Percentiles rank a stretch among this genome's conserved stretches.
Conservation (phyloP, 2,113 vertebrate species). For the Rattus rattus region DNA sequence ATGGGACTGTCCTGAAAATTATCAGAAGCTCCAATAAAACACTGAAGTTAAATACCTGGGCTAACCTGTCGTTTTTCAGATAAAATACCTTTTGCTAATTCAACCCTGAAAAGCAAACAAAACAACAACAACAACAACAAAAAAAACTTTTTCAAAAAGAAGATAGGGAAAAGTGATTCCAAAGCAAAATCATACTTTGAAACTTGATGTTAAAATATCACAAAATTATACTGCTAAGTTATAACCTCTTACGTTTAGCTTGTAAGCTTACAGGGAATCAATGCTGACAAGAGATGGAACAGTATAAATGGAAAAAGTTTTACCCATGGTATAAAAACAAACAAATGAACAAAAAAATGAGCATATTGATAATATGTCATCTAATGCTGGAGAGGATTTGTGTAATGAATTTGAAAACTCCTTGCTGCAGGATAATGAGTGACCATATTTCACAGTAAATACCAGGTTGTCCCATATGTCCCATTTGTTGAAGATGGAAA, state of each 20-base stretch:
- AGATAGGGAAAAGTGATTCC: background rate
- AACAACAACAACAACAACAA: background rate
- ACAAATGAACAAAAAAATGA: background rate
- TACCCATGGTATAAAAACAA: background rate
- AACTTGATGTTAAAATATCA: background rate
- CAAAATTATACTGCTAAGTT: background rate
- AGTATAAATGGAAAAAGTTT: background rate
- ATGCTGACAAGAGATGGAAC: background rate
- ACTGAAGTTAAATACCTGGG: background rate
- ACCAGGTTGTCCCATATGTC: background rate
- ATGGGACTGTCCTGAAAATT: background rate
- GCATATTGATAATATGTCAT: conserved; percentile 15
- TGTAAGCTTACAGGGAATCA: background rate
- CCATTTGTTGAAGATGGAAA: background rate
- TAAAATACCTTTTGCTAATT: background rate
- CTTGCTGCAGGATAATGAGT: background rate
- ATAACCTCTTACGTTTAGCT: background rate
- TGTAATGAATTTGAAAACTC: conserved; percentile 46
- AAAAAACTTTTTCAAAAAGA: background rate
- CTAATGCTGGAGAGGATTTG: background rate
- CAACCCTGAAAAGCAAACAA: background rate
- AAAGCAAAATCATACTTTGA: background rate
- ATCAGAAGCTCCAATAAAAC: background rate
- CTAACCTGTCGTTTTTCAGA: background rate
- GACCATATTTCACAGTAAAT: background rate